These are phyloP conservation scores for Grus americana DNA, from an alignment of 2,113 vertebrate genomes.

Conservation along the genomic window DNA sequence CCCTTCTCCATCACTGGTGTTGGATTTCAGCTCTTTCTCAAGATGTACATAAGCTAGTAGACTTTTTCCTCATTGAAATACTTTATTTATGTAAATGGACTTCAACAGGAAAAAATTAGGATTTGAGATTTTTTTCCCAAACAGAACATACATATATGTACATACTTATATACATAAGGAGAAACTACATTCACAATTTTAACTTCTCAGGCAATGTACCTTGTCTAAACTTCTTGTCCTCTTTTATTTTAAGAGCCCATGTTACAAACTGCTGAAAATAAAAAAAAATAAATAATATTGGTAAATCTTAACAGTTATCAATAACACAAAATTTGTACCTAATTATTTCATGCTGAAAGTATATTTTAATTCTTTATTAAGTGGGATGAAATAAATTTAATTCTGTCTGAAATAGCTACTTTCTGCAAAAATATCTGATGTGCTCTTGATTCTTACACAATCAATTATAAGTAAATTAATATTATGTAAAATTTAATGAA, in stretches of 20 bases:
- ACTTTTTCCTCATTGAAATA: not conserved
- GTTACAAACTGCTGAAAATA: not conserved
- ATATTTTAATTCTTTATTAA: not conserved
- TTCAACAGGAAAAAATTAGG: not conserved
- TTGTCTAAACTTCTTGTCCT: not conserved
- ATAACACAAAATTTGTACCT: not conserved
- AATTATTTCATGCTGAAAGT: not conserved
- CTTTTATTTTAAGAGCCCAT: not conserved
- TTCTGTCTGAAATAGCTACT: not conserved
- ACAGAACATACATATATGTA: too few species aligned
- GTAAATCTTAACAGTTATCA: not conserved
- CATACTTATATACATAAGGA: not conserved
- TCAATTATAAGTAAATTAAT: not conserved
- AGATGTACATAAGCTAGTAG: not conserved
- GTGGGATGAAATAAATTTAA: not conserved
- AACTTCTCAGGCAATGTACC: not conserved
- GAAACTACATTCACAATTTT: not conserved
- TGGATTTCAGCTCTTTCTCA: not conserved
- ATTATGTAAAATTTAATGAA: slow-evolving; percentile 24
- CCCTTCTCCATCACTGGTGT: not conserved
- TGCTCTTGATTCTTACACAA: not conserved
- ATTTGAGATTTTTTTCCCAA: not conserved
- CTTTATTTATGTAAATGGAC: not conserved
- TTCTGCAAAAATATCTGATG: not conserved
- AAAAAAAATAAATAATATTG: not conserved